Evolutionary conservation across 1,140 invertebrate genomes (phyloP).

Genomic region (Hesperophylax magnus): DNA sequence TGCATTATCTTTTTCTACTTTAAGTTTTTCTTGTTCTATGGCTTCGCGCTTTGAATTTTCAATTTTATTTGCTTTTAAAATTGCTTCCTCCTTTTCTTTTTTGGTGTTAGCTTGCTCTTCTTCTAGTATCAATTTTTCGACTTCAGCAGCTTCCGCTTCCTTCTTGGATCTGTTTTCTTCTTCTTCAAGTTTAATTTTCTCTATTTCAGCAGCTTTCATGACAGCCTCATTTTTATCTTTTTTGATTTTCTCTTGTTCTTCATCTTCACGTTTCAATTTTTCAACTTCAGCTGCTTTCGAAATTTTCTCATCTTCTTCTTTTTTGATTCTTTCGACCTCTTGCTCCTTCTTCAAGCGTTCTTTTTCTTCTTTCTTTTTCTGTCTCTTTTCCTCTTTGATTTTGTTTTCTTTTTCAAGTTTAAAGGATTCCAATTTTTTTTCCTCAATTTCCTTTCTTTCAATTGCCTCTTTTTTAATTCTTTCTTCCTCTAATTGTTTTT

Average conservation of each 20-base stretch:
- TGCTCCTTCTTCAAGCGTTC: no score
- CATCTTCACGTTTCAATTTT: constrained; percentile 51
- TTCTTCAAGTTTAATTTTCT: constrained; percentile 22
- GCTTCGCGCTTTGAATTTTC: constrained; percentile 5
- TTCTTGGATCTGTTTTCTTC: constrained; percentile 41
- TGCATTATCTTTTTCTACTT: constrained; percentile 41
- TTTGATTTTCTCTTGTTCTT: constrained; percentile 48
- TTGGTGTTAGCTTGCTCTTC: constrained; percentile 48
- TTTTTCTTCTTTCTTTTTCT: constrained; percentile 52
- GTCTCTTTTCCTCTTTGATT: constrained; percentile 43
- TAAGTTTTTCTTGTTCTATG: constrained; percentile 34
- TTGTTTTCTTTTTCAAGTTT: constrained; percentile 46
- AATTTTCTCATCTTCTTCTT: constrained; percentile 49
- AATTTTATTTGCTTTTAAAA: constrained; percentile 40
- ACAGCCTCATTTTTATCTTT: constrained; percentile 40
- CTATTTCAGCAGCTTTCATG: constrained; percentile 40
- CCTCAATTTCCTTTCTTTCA: constrained; percentile 55
- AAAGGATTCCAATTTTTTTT: constrained; percentile 43
- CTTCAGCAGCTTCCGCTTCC: constrained; percentile 32
- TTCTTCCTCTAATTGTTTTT: constrained; percentile 46
- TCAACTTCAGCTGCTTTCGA: constrained; percentile 44
- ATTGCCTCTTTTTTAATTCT: constrained; percentile 49
- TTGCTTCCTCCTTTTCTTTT: constrained; percentile 50
- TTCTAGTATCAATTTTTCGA: background rate
- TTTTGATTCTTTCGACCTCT: constrained; percentile 57